These are phyloP conservation scores for Balaeniceps rex DNA, from an alignment of 2,113 vertebrate species.

Conservation along the genomic window DNA sequence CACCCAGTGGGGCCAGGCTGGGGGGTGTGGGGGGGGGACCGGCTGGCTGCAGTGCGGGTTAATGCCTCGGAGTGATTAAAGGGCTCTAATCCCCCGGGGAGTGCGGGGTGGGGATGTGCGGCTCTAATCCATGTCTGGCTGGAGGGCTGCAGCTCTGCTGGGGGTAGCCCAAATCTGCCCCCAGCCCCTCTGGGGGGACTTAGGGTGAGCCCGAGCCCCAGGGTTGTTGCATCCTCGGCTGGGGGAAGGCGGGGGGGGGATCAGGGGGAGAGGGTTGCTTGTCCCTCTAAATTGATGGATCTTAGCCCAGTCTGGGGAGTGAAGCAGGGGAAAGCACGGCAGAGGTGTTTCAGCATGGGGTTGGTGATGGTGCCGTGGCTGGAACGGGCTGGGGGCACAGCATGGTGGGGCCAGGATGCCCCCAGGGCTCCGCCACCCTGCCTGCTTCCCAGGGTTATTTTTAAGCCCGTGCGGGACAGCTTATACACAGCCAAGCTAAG, in stretches of 20 bases:
- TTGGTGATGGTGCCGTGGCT: rapidly evolving
- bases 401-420: background rate
- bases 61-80: background rate
- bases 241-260: background rate
- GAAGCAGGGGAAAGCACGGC: background rate
- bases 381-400: background rate
- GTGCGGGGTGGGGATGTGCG: background rate
- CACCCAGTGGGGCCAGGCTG: background rate
- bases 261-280: rapidly evolving
- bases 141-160: background rate
- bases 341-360: background rate
- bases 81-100: background rate
- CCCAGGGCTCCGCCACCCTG: background rate
- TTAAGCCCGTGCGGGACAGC: background rate
- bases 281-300: too few relatives aligned
- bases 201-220: background rate
- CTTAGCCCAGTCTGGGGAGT: too few relatives aligned
- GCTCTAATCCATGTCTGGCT: background rate
- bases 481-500: background rate
- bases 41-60: background rate
- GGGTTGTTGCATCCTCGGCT: background rate
- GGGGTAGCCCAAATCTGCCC: background rate
- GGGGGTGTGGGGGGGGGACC: background rate
- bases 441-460: background rate
- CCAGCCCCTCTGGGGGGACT: rapidly evolving